Base-by-base conservation (phyloP, 2,888 invertebrate species). In the Drosophila stalkeri region DNA sequence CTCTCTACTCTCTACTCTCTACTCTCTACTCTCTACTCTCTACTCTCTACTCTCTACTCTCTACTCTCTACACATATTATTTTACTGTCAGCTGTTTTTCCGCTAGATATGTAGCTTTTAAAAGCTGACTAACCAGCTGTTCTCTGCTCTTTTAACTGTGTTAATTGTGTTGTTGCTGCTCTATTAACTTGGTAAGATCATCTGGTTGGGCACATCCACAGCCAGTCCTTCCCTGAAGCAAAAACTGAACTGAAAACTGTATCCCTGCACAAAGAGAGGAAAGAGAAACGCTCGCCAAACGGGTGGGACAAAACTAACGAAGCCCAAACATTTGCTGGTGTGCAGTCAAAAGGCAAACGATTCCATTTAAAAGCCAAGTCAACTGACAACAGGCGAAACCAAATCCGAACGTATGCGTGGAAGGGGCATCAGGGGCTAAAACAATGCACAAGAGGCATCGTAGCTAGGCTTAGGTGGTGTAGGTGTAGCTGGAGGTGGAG, bases 311-410 rank as follows among this genome's bases (percentile, higher is more conserved):
- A 64, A 89, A 80, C 84, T 82, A 89, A 89, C 89, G 87, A 89
- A 80, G 80, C 87, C 85, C 82, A 80, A 84, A 87, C 89, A 84
- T 79, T 72, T 71, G 88, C 82, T 82, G 71, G 59, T 89, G 89
- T 77, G 77, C 84, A 89, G 89, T 89, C 87, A 85, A 87, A 89
- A 81, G 89, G 87, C 87, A 72, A 86, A 79, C 75, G 73, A 64
- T 77, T 81, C 79, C 83, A 86, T 86, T 84, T 84, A 76, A 83
- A 86, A 81, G 87, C 79, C 89, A 89, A 89, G 76, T 86, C 76
- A 86, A 89, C 87, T 79, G 81, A 81, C 80, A 80, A 68, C 72
- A 67, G 54, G 54, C 57, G 1, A 49, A 46, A 54, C 49, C 52
- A 27, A 62, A 33, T 37, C 55, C 41, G 41, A 47, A 37, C 63